phyloP scores from a whole-genome alignment of 1,140 invertebrate species.

The Drosophila lacteicornis region DNA sequence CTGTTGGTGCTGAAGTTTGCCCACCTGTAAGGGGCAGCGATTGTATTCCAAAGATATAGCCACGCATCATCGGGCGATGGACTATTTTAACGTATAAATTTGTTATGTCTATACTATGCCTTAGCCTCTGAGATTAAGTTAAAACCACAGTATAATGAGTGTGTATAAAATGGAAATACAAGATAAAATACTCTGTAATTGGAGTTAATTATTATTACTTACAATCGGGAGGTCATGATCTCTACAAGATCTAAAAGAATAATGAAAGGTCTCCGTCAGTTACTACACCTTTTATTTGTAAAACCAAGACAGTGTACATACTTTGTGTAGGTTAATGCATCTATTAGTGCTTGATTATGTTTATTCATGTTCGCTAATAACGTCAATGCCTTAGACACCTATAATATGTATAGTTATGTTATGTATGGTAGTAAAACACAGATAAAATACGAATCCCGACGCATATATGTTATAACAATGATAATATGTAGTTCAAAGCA shows the following conservation, averaged over 20 bases:
- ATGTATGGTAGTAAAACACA: constrained; percentile 72
- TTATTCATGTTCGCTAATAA: constrained; percentile 49
- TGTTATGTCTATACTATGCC: constrained; percentile 11
- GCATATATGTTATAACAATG: constrained; percentile 47
- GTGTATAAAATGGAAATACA: constrained; percentile 6
- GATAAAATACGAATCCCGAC: constrained; percentile 54
- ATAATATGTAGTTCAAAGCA: constrained; percentile 35
- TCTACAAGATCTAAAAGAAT: too few species aligned
- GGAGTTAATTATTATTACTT: too few species aligned
- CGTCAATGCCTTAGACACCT: constrained; percentile 65
- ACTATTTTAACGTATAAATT: constrained; percentile 16
- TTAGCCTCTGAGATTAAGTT: constrained; percentile 16
- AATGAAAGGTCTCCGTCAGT: too few species aligned
- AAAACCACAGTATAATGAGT: not conserved
- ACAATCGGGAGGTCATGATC: too few species aligned
- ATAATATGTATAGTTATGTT: constrained; percentile 45
- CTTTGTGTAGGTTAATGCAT: constrained; percentile 22
- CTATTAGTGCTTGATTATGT: constrained; percentile 60
- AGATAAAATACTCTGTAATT: not conserved
- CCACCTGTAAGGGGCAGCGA: constrained; percentile 27
- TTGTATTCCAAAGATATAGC: constrained; percentile 51
- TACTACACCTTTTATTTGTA: not conserved
- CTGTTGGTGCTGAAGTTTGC: constrained; percentile 74
- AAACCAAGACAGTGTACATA: not conserved
- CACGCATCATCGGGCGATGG: not conserved